Conservation (phyloP, 2,888 invertebrate species). For the Scaptomyza parva region DNA sequence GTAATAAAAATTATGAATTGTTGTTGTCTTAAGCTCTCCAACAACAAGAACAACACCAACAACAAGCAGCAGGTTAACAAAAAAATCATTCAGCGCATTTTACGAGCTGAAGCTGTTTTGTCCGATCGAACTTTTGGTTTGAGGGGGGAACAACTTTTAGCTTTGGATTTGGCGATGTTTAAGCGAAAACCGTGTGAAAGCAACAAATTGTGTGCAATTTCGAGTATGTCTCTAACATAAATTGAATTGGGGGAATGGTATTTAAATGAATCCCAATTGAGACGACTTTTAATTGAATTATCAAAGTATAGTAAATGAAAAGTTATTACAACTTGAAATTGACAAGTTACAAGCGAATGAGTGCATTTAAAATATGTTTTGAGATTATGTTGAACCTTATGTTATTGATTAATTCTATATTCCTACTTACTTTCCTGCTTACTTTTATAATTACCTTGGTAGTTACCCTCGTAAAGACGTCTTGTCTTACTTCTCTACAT, state of each 20-base stretch:
- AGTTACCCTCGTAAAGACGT: no score
- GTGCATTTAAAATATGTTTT: no score
- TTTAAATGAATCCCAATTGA: conserved; percentile 8
- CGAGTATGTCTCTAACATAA: conserved; percentile 27
- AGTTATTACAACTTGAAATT: no score
- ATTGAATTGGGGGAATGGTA: no score
- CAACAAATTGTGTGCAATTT: conserved; percentile 17
- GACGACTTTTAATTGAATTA: no score
- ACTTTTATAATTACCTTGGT: no score
- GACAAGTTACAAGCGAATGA: no score
- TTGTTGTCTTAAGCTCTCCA: conserved; percentile 75
- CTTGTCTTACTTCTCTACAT: no score
- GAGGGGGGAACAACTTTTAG: conserved; percentile 5
- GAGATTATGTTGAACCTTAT: no score
- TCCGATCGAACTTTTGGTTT: conserved; percentile 15
- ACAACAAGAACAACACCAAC: conserved; percentile 32
- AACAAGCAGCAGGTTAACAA: conserved; percentile 37
- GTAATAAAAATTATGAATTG: conserved; percentile 78
- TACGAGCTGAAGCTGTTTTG: conserved; percentile 43
- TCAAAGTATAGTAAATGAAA: no score
- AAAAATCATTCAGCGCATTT: conserved; percentile 72
- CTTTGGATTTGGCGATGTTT: not conserved
- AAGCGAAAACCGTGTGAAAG: conserved; percentile 24
- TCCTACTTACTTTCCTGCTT: no score
- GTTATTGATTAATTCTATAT: no score